These are phyloP conservation scores for Poeciliopsis paucimaculata DNA, from an alignment of 2,797 vertebrate genomes.

Conservation along the genomic window DNA sequence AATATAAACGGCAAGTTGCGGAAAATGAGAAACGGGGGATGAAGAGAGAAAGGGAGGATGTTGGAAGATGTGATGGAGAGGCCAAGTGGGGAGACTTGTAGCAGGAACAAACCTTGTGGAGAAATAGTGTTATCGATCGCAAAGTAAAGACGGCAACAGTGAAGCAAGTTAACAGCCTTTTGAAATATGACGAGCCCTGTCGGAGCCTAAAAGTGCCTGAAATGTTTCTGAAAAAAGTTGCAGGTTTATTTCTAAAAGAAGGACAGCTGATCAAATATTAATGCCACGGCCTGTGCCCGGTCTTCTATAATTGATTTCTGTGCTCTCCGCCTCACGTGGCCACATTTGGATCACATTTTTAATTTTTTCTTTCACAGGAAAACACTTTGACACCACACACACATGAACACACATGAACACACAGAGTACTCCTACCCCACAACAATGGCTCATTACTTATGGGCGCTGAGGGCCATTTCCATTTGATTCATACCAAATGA, in stretches of 20 bases:
- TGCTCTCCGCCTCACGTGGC: constrained; percentile 62
- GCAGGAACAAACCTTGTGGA: constrained; percentile 18
- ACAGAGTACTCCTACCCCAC: constrained; percentile 29
- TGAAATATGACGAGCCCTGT: constrained; percentile 31
- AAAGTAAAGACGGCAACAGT: neutral
- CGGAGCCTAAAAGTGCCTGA: constrained; percentile 22
- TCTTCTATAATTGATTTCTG: constrained; percentile 75
- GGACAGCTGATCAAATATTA: constrained; percentile 69
- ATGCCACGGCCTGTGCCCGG: constrained; percentile 51
- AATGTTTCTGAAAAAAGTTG: constrained; percentile 44
- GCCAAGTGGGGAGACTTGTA: neutral
- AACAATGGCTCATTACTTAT: constrained; percentile 67
- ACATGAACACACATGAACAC: constrained; percentile 12
- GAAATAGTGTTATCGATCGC: constrained; percentile 13
- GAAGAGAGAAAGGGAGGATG: neutral
- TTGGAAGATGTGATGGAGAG: constrained; percentile 21
- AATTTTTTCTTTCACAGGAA: constrained; percentile 26
- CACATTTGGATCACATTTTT: constrained; percentile 69
- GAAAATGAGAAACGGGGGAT: constrained; percentile 49
- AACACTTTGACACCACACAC: constrained; percentile 43
- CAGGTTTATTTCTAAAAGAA: constrained; percentile 64
- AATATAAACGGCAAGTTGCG: constrained; percentile 39
- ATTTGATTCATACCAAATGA: constrained; percentile 59
- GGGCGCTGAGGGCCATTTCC: constrained; percentile 60
- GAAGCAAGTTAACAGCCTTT: constrained; percentile 23